Conservation (phyloP, 2,888 invertebrate genomes). For the Aphrophora alni region DNA sequence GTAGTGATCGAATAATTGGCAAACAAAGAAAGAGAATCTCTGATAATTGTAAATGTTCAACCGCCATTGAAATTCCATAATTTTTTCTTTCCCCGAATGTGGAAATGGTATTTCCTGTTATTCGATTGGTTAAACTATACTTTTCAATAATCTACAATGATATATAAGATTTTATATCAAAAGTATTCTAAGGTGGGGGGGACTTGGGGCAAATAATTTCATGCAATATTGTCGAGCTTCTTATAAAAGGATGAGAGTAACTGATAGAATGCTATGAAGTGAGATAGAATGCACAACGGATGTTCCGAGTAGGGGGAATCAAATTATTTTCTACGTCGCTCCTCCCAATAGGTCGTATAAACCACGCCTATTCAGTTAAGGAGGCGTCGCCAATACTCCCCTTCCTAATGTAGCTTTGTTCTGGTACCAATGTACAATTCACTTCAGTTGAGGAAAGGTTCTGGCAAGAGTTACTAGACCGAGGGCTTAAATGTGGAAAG, state of each 20-base stretch:
- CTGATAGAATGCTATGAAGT: constrained; percentile 19
- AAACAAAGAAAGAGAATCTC: constrained; percentile 10
- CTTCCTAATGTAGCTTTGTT: not conserved
- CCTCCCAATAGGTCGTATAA: constrained; percentile 16
- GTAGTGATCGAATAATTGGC: constrained; percentile 38
- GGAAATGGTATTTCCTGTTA: constrained; percentile 37
- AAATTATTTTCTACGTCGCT: constrained; percentile 31
- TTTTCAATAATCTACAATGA: not conserved
- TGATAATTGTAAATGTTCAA: constrained; percentile 38
- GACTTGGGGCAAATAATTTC: constrained; percentile 35
- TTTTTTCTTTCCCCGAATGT: constrained; percentile 36
- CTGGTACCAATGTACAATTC: not conserved
- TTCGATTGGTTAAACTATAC: constrained; percentile 31
- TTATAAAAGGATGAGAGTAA: constrained; percentile 29
- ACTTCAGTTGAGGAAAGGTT: not conserved
- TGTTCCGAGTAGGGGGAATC: constrained; percentile 27
- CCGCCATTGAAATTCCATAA: constrained; percentile 36
- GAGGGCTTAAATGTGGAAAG: not conserved
- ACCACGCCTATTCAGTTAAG: not conserved
- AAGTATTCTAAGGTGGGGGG: constrained; percentile 31
- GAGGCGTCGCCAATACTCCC: not conserved
- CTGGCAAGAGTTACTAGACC: not conserved
- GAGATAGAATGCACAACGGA: constrained; percentile 3
- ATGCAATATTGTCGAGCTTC: constrained; percentile 35
- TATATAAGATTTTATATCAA: constrained; percentile 33